phyloP scores from a whole-genome alignment of 2,113 vertebrate species.

The Etia nguti region DNA sequence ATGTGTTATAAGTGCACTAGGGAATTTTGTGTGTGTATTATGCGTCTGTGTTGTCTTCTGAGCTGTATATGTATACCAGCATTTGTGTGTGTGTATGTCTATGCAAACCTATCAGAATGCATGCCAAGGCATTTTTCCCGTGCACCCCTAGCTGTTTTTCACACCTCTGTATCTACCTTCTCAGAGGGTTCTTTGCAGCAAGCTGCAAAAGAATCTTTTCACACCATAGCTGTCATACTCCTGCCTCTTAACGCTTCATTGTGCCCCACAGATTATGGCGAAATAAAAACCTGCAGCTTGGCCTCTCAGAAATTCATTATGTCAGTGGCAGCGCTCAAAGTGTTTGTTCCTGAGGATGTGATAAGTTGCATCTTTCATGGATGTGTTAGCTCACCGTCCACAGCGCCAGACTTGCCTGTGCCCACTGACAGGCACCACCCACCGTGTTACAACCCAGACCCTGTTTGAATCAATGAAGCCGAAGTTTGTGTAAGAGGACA shows the following conservation, averaged over 20 bases:
- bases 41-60: constrained; percentile 34
- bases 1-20: constrained; percentile 40
- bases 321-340: constrained; percentile 4
- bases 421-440: constrained; percentile 9
- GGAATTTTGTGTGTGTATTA: constrained; percentile 44
- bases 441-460: not conserved
- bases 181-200: constrained; percentile 41
- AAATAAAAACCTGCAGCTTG: constrained; percentile 48
- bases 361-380: constrained; percentile 10
- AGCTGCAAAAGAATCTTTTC: constrained; percentile 58
- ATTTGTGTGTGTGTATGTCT: constrained; percentile 44
- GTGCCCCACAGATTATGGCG: constrained; percentile 47
- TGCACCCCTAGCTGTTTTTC: constrained; percentile 48
- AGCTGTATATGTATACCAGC: constrained; percentile 38
- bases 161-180: constrained; percentile 54
- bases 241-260: constrained; percentile 44
- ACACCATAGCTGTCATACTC: constrained; percentile 47
- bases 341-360: constrained; percentile 17
- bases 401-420: not conserved
- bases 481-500: not conserved
- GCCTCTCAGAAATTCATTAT: constrained; percentile 50
- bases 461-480: constrained; percentile 24
- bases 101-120: constrained; percentile 37
- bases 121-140: constrained; percentile 25
- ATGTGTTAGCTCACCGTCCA: constrained; percentile 5